These are phyloP conservation scores for Emydoidea blandingii DNA, from an alignment of 2,797 vertebrate genomes.

Conservation along the genomic window DNA sequence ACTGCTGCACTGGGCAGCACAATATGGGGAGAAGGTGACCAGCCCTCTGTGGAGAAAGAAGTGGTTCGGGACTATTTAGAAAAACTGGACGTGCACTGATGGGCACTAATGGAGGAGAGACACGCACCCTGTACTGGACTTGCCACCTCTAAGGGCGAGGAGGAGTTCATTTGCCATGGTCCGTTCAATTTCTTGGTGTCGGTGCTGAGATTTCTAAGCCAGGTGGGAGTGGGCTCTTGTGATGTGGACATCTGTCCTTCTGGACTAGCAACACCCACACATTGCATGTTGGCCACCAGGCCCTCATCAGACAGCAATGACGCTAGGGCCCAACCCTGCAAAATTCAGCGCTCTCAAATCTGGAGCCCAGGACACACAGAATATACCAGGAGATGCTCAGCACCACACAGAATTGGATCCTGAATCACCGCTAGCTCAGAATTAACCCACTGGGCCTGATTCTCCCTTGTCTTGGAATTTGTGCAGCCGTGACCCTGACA, in stretches of 20 bases:
- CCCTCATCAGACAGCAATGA: accelerated
- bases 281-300: accelerated
- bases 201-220: not conserved
- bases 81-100: too few species aligned
- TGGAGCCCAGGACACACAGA: accelerated
- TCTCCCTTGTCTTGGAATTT: accelerated
- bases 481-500: not conserved
- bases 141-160: too few species aligned
- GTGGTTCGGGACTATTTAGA: too few species aligned
- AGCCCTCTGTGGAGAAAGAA: too few species aligned
- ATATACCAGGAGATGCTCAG: too few species aligned
- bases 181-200: too few species aligned
- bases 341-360: accelerated
- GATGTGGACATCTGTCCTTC: not conserved
- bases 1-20: too few species aligned
- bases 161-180: too few species aligned
- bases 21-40: too few species aligned
- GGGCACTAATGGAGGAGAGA: too few species aligned
- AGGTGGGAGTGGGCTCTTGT: accelerated
- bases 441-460: not conserved
- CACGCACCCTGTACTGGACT: too few species aligned
- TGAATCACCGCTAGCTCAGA: not conserved
- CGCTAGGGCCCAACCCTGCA: not conserved
- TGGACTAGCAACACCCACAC: not conserved
- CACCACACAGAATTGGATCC: too few species aligned